Conservation (phyloP, 2,797 vertebrate species). For the Acrossocheilus wenchowensis region DNA sequence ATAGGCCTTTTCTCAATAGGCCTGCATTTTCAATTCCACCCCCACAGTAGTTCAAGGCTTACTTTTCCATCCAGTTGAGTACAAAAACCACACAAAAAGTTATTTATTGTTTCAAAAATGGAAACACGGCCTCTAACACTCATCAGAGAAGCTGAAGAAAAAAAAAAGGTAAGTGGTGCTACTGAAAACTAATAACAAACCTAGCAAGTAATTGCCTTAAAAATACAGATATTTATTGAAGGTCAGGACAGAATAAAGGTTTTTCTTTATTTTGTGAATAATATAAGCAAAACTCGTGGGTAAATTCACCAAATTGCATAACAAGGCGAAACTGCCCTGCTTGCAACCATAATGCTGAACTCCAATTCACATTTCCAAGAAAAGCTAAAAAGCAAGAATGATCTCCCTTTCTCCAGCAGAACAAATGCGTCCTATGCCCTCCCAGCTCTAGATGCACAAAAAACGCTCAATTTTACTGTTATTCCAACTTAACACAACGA, state of each 20-base stretch:
- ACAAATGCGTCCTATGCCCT: not conserved
- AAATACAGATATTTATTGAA: not conserved
- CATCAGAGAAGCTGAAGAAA: constrained; percentile 5
- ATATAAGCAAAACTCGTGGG: not conserved
- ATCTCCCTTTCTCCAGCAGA: constrained; percentile 18
- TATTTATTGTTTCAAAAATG: constrained; percentile 17
- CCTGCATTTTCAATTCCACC: constrained; percentile 42
- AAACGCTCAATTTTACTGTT: not conserved
- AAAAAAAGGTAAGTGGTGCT: not conserved
- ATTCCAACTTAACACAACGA: not conserved
- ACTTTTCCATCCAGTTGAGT: constrained; percentile 11
- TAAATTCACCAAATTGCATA: not conserved
- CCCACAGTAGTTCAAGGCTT: constrained; percentile 22
- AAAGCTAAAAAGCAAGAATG: not conserved
- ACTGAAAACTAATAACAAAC: not conserved
- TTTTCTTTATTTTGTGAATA: not conserved
- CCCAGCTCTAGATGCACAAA: not conserved
- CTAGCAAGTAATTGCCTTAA: constrained; percentile 23
- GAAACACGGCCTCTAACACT: not conserved
- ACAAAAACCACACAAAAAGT: constrained; percentile 3
- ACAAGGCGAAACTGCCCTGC: not conserved
- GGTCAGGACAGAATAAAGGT: not conserved
- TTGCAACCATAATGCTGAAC: constrained; percentile 7
- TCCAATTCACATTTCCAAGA: constrained; percentile 12
- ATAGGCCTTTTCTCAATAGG: constrained; percentile 35